These are phyloP conservation scores for Baronia brevicornis DNA, from an alignment of 2,888 invertebrate genomes.

Conservation along the genomic window DNA sequence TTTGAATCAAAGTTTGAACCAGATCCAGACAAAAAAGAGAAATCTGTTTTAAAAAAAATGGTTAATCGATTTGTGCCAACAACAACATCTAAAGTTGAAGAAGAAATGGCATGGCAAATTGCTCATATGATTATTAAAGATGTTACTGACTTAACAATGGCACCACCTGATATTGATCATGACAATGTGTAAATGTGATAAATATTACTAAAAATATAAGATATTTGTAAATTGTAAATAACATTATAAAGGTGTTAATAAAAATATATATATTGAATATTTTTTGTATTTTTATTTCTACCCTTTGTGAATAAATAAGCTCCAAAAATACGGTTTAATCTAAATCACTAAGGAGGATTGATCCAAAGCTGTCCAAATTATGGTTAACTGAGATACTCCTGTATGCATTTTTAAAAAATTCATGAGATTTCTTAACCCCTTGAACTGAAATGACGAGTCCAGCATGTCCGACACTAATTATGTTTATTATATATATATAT, in stretches of 20 bases:
- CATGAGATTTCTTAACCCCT: no score
- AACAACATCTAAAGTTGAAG: conserved; percentile 91
- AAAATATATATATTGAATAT: conserved; percentile 1
- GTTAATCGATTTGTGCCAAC: conserved; percentile 88
- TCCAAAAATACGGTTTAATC: no score
- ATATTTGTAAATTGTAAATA: conserved; percentile 15
- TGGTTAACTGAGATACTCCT: no score
- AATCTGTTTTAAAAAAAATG: conserved; percentile 72
- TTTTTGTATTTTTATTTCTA: no score
- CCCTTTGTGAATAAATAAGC: no score
- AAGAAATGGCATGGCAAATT: conserved; percentile 97
- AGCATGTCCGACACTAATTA: no score
- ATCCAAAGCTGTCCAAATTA: no score
- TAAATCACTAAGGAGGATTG: no score
- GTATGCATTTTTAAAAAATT: no score
- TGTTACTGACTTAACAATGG: conserved; percentile 90
- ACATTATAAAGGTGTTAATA: no score
- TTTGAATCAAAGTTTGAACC: conserved; percentile 94
- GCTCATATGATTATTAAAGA: conserved; percentile 98
- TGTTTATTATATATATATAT: no score
- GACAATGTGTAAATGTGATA: conserved; percentile 46
- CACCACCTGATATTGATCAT: conserved; percentile 65
- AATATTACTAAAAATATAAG: conserved; percentile 16
- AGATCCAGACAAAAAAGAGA: conserved; percentile 76
- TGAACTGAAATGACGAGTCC: no score